Base-by-base conservation (phyloP, 2,888 invertebrate species). In the Clivina fossor region DNA sequence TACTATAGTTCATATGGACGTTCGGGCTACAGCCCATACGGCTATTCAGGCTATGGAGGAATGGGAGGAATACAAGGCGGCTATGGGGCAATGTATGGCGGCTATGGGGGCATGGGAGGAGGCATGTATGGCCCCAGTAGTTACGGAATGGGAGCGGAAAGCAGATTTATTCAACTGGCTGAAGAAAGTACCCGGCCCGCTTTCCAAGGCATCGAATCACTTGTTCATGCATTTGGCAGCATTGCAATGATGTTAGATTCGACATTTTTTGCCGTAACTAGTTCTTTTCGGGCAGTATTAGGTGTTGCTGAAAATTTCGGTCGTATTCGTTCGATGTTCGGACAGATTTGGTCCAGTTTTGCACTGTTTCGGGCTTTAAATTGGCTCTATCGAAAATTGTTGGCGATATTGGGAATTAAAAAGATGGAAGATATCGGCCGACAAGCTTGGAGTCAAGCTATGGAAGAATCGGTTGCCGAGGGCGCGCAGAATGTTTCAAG, bases 171-270 rank as follows among this genome's bases (percentile, higher is more conserved):
- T 46, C 90, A 91, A 70, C 78, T 90, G 68, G 95, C 94, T 0
- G 94, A 95, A 73, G 94, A 94, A 64, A 90, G 86, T 53, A 93
- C 98, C 4, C 98, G 98, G 73, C 90, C 95, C 67, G 93, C 93
- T 9, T 93, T 98, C 62, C 95, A 97, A 73, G 88, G 93, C 47
- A 78, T 96, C 15, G 92, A 95, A 2, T 70, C 30, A 67, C 69
- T 24, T 38, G 59, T 67, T 2, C 84, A 88, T 63, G 93, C 97
- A 1, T 90, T 97, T 62, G 88, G 90, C 13, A 95, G 97, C 47
- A 84, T 98, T 2, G 91, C 95, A 2, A 91, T 94, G 83, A 95
- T 98, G 93, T 74, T 98, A 53, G 97, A 97, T 68, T 96, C 95
- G 16, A 96, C 97, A 37, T 96, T 94, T 72, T 90, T 91, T 70